These are phyloP conservation scores for Pheosia gnoma DNA, from an alignment of 2,888 invertebrate genomes.

Conservation along the genomic window DNA sequence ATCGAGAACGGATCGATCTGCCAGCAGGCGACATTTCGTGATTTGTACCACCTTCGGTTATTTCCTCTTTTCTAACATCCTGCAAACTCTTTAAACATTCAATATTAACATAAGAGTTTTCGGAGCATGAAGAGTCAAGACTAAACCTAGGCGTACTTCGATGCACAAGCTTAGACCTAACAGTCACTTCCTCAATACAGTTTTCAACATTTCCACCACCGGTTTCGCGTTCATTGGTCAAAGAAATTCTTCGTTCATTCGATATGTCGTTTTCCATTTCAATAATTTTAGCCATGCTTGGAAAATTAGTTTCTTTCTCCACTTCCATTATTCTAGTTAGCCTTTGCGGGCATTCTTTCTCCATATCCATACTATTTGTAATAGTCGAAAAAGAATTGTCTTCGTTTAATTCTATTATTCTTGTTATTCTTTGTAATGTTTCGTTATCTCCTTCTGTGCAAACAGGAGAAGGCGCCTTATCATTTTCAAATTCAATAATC, in stretches of 20 bases:
- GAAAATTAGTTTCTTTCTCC: slow-evolving; percentile 72
- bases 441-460: slow-evolving; percentile 61
- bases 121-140: slow-evolving; percentile 82
- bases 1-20: slow-evolving; percentile 72
- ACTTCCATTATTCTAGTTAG: slow-evolving; percentile 70
- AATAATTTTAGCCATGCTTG: slow-evolving; percentile 79
- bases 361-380: slow-evolving; percentile 60
- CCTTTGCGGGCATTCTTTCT: slow-evolving; percentile 66
- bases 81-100: slow-evolving; percentile 81
- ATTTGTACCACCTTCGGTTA: slow-evolving; percentile 55
- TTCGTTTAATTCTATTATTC: slow-evolving; percentile 74
- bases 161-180: slow-evolving; percentile 70
- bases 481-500: slow-evolving; percentile 75
- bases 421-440: slow-evolving; percentile 69
- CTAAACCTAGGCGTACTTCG: slow-evolving; percentile 78
- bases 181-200: slow-evolving; percentile 64
- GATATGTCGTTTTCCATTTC: slow-evolving; percentile 82
- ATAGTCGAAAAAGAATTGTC: slow-evolving; percentile 70
- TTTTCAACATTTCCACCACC: slow-evolving; percentile 68
- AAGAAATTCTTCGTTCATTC: slow-evolving; percentile 77
- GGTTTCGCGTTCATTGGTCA: slow-evolving; percentile 79
- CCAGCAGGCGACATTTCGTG: slow-evolving; percentile 65
- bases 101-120: slow-evolving; percentile 83
- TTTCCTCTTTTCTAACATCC: slow-evolving; percentile 79
- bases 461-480: slow-evolving; percentile 56